Conservation (phyloP, 2,113 vertebrate species). For the Gallinago jamesoni region DNA sequence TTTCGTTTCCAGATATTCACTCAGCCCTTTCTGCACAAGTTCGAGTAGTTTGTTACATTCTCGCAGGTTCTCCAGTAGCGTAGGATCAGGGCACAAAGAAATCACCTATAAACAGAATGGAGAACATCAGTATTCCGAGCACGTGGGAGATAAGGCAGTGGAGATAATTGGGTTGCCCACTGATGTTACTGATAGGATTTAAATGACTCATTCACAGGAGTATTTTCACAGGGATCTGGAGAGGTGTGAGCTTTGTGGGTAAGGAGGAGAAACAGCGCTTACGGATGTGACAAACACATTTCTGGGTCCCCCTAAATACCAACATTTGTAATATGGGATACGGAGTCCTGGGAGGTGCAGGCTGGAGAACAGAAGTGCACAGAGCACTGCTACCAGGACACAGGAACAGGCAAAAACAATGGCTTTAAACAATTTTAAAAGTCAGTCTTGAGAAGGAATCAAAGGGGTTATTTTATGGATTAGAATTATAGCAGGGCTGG, state of each 20-base stretch:
- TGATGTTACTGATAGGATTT: neutral
- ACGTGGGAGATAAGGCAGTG: neutral
- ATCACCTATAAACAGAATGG: conserved; percentile 78
- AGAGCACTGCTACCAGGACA: neutral
- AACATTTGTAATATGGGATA: neutral
- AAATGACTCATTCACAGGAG: neutral
- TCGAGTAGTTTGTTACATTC: conserved; percentile 84
- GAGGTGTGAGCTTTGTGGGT: neutral
- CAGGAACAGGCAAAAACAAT: neutral
- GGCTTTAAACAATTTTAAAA: neutral
- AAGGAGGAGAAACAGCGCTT: neutral
- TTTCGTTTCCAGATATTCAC: conserved; percentile 90
- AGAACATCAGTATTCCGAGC: conserved; percentile 21
- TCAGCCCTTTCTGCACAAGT: conserved; percentile 89
- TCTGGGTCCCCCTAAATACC: neutral
- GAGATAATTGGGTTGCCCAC: conserved; percentile 3
- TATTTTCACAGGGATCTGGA: conserved; percentile 18
- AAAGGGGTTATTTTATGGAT: neutral
- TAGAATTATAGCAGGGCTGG: neutral
- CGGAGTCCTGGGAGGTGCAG: neutral
- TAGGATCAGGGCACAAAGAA: conserved; percentile 82
- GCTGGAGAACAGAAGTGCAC: neutral
- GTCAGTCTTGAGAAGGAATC: neutral
- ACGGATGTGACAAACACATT: neutral
- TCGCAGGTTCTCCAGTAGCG: conserved; percentile 78